phyloP scores from a whole-genome alignment of 2,113 vertebrate genomes.

The Rhabdomys dilectus region DNA sequence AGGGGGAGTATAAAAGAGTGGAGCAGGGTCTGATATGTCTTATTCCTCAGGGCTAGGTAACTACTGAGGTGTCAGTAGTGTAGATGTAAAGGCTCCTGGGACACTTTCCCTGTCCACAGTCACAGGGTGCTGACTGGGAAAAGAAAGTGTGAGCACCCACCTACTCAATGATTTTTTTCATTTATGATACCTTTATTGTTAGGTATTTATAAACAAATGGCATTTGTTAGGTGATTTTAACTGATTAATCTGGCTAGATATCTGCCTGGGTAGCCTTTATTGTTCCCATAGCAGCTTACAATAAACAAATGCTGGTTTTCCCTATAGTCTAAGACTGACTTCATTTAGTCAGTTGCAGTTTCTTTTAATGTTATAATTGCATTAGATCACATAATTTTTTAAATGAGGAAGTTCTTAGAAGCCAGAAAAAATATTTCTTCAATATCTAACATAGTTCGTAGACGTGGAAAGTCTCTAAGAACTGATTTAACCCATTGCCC shows the following conservation, averaged over 20 bases:
- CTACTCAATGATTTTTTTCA: neutral
- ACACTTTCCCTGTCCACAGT: too few relatives aligned
- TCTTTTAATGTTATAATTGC: constrained; percentile 17
- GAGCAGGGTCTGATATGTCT: neutral
- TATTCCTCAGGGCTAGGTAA: neutral
- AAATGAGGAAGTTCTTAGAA: neutral
- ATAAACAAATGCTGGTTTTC: neutral
- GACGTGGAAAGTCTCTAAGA: neutral
- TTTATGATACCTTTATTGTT: neutral
- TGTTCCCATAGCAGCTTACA: neutral
- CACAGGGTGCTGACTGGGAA: too few relatives aligned
- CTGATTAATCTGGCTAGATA: neutral
- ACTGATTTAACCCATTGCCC: neutral
- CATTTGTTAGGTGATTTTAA: neutral
- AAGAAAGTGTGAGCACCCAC: neutral
- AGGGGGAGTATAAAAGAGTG: neutral
- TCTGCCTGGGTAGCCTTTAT: neutral
- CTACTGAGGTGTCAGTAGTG: neutral
- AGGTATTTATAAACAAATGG: neutral
- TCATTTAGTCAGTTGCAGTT: neutral
- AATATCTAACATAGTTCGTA: neutral
- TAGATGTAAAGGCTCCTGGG: neutral
- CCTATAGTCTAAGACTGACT: neutral
- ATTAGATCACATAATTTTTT: constrained; percentile 42
- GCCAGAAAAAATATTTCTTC: neutral